A percentile compares a stretch with the other conserved stretches of the same genome.
Evolutionary conservation across 2,888 invertebrate genomes (phyloP).

Genomic region (Caenorhabditis sp.): DNA sequence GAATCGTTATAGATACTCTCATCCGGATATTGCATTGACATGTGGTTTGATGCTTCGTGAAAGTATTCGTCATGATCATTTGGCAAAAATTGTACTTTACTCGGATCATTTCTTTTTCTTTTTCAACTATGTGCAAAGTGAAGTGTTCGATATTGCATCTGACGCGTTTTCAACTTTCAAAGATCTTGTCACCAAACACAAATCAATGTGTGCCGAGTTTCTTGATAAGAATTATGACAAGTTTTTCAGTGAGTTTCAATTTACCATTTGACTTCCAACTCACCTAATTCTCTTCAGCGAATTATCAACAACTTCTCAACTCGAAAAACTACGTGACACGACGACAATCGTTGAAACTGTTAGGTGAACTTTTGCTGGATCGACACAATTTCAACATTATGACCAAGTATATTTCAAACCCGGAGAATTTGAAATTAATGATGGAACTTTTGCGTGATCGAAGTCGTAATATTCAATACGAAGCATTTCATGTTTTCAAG

Average conservation of each 20-base stretch:
- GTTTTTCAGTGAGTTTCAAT: constrained; percentile 80
- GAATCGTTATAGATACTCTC: constrained; percentile 79
- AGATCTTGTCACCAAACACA: constrained; percentile 76
- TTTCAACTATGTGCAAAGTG: constrained; percentile 81
- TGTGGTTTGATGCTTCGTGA: constrained; percentile 99
- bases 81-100: constrained; percentile 97
- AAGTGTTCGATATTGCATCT: constrained; percentile 93
- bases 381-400: constrained; percentile 96
- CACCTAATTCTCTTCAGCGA: constrained; percentile 67
- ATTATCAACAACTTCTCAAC: constrained; percentile 94
- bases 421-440: constrained; percentile 97
- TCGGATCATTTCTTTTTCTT: constrained; percentile 99
- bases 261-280: not conserved
- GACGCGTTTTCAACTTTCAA: constrained; percentile 99
- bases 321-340: constrained; percentile 99
- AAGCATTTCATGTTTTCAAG: constrained; percentile 99
- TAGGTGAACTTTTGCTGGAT: constrained; percentile 95
- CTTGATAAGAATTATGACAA: constrained; percentile 98
- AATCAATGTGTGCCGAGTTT: constrained; percentile 92
- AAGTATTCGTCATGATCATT: constrained; percentile 94
- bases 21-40: constrained; percentile 96
- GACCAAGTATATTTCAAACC: constrained; percentile 84
- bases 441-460: constrained; percentile 99
- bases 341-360: constrained; percentile 94
- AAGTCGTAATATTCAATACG: constrained; percentile 99